Conservation (phyloP, 2,113 vertebrate species). For the Neopipo cinnamomea region DNA sequence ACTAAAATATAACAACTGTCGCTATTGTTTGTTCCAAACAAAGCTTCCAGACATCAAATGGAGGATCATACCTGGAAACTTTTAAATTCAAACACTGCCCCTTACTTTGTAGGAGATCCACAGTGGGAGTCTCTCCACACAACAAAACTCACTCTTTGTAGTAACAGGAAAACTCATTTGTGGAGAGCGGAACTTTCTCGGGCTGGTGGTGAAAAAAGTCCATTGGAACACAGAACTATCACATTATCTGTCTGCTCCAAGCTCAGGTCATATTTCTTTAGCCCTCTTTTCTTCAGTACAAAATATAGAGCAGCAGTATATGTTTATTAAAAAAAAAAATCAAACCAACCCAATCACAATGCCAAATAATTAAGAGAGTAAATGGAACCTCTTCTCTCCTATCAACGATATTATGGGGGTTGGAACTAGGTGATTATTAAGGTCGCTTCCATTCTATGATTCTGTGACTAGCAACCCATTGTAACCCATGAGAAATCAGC, state of each 20-base stretch:
- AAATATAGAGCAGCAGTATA: not conserved
- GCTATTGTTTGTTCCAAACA: not conserved
- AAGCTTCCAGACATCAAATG: not conserved
- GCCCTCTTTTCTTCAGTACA: not conserved
- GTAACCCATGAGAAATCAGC: not conserved
- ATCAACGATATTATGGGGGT: not conserved
- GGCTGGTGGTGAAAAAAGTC: not conserved
- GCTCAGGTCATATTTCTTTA: not conserved
- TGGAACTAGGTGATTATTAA: not conserved
- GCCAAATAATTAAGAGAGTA: not conserved
- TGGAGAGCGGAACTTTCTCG: not conserved
- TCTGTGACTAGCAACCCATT: not conserved
- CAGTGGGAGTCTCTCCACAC: not conserved
- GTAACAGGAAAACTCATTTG: not conserved
- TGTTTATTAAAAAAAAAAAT: not conserved
- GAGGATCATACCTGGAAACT: not conserved
- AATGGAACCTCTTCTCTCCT: not conserved
- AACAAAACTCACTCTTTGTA: not conserved
- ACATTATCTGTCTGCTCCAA: not conserved
- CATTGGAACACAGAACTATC: accelerated
- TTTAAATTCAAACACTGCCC: not conserved
- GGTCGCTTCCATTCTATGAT: not conserved
- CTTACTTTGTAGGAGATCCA: not conserved
- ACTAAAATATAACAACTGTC: not conserved
- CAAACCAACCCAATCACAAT: not conserved